Evolutionary conservation across 2,888 invertebrate species (phyloP), one percentile per base, ranked within the genome.

Genomic region (Eupithecia insigniata): DNA sequence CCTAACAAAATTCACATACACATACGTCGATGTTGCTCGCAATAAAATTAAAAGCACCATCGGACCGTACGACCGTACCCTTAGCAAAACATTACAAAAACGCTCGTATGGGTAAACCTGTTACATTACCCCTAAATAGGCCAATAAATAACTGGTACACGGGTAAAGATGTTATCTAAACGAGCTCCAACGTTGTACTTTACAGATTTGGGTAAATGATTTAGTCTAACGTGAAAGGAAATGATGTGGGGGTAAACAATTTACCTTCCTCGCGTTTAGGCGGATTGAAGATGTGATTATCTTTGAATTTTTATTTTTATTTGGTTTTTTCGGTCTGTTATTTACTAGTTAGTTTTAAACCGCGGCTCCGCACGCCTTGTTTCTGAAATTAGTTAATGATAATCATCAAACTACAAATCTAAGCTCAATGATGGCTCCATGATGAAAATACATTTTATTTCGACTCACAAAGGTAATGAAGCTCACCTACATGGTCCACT

Each of bases 81-180:
- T 58, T 55, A 66, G 55, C n/a, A 43, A 46, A 64, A 67, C 69
- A 30, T 34, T 22, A 62, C 66, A 62, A 67, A 72, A 74, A 69
- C 67, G 30, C 68, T 51, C 73, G 62, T 69, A 78, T 67, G 74
- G 55, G 43, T 66, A 68, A 36, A 72, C 30, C 69, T 67, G 70
- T 75, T 76, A 76, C 85, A 79, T 87, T 85, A 84, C 82, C 79
- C 83, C 83, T 83, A 84, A 86, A 83, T 78, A 79, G 74, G 65
- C 76, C 76, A 79, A 84, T 89, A 87, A 88, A 89, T 87, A 85
- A 79, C 81, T 66, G 46, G 69, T 76, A 76, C 76, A 75, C 76
- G 78, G 78, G 77, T 79, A 76, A 74, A 71, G 81, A 81, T 83
- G 75, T 82, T 85, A 87, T 85, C 85, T 82, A 79, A 84, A 85